Conservation (phyloP, 2,113 vertebrate species). For the Microcebus tavaratra region DNA sequence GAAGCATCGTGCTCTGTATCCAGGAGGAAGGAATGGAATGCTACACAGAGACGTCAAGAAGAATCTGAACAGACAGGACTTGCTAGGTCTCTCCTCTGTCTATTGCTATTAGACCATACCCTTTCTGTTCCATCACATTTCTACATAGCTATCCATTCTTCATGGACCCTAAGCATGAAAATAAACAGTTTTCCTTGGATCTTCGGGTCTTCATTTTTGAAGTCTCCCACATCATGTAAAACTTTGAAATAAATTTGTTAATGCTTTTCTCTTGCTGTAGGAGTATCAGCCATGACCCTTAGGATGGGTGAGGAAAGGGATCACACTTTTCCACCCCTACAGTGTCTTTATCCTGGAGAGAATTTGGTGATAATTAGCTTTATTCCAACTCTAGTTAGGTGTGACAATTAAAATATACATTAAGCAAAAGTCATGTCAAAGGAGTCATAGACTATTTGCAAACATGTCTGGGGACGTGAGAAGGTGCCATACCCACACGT, state of each 20-base stretch:
- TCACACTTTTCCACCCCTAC: too few relatives aligned
- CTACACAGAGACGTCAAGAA: background rate
- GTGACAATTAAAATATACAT: background rate
- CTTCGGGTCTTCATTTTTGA: background rate
- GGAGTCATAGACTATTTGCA: background rate
- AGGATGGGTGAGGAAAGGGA: background rate
- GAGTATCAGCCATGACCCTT: background rate
- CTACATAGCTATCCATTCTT: background rate
- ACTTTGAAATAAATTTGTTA: background rate
- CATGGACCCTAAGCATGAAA: background rate
- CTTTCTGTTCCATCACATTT: background rate
- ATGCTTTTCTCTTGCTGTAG: background rate
- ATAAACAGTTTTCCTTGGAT: background rate
- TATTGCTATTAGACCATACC: background rate
- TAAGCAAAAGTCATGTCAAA: background rate
- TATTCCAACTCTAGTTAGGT: background rate
- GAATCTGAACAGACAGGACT: background rate
- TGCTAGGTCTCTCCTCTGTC: background rate
- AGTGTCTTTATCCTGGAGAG: background rate
- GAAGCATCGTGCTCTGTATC: background rate
- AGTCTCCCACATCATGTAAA: background rate
- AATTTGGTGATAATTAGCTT: conserved; percentile 11
- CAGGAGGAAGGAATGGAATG: background rate
- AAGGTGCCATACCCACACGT: background rate
- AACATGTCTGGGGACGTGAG: background rate